phyloP scores from a whole-genome alignment of 2,797 vertebrate genomes.

The Diceros bicornis region DNA sequence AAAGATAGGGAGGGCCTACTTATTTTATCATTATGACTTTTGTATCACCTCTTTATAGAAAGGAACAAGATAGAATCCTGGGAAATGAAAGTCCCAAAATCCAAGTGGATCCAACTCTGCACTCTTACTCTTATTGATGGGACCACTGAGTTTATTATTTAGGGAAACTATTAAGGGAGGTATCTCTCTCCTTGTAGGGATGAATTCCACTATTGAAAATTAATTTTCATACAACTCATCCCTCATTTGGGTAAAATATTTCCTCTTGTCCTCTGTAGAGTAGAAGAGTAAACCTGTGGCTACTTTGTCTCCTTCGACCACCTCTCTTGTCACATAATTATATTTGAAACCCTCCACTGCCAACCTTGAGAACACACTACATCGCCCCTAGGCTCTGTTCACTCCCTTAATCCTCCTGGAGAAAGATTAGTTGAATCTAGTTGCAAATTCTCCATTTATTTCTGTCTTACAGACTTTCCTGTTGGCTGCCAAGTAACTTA shows the following conservation, averaged over 20 bases:
- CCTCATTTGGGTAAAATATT: not conserved
- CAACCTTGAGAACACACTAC: not conserved
- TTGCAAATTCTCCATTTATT: not conserved
- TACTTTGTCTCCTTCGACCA: fast-evolving
- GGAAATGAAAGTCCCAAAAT: not conserved
- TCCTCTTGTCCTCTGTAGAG: not conserved
- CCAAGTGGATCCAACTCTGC: not conserved
- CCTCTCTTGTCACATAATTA: not conserved
- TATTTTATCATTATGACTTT: not conserved
- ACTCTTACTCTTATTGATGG: not conserved
- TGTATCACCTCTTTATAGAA: not conserved
- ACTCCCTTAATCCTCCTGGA: fast-evolving
- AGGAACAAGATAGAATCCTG: not conserved
- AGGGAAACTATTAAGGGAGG: not conserved
- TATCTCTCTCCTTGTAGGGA: not conserved
- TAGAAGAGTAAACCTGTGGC: not conserved
- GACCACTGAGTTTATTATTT: not conserved
- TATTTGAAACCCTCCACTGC: not conserved
- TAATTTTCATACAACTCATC: not conserved
- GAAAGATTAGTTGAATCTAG: not conserved
- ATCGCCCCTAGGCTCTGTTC: fast-evolving
- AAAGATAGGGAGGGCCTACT: not conserved
- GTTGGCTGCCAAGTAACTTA: not conserved
- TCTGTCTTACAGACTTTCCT: not conserved
- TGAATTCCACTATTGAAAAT: not conserved